Percentiles rank a stretch among this genome's conserved stretches.
These are phyloP conservation scores for Artemia sinica DNA, from an alignment of 2,888 invertebrate genomes.

Conservation along the genomic window DNA sequence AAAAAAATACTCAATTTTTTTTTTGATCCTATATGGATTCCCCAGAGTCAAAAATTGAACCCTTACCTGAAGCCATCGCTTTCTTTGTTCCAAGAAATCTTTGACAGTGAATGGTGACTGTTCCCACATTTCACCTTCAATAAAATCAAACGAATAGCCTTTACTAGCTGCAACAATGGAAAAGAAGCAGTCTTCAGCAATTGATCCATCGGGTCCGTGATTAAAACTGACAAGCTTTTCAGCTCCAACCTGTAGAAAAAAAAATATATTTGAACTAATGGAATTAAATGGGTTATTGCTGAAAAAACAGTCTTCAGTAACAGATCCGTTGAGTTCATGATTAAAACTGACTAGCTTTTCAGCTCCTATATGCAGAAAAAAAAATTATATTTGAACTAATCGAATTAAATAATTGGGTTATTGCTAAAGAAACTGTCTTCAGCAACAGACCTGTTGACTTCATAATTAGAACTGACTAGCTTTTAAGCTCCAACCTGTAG, in stretches of 20 bases:
- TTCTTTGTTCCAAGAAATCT: slow-evolving; percentile 89
- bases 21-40: too few relatives aligned
- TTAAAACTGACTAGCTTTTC: not conserved
- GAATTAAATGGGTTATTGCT: too few relatives aligned
- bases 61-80: slow-evolving; percentile 62
- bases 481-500: too few relatives aligned
- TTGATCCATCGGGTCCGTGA: slow-evolving; percentile 86
- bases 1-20: too few relatives aligned
- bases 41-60: too few relatives aligned
- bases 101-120: slow-evolving; percentile 86
- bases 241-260: slow-evolving; percentile 53
- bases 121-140: slow-evolving; percentile 98
- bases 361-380: too few relatives aligned
- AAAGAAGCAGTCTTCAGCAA: slow-evolving; percentile 95
- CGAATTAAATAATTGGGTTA: too few relatives aligned
- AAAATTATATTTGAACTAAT: too few relatives aligned
- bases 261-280: not conserved
- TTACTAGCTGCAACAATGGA: slow-evolving; percentile 82
- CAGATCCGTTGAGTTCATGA: not conserved
- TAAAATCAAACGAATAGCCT: slow-evolving; percentile 82
- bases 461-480: too few relatives aligned
- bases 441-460: too few relatives aligned
- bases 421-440: too few relatives aligned
- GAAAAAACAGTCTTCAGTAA: not conserved
- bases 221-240: slow-evolving; percentile 83